These are phyloP conservation scores for Myopa tessellatipennis DNA, from an alignment of 2,888 invertebrate genomes.

Conservation along the genomic window DNA sequence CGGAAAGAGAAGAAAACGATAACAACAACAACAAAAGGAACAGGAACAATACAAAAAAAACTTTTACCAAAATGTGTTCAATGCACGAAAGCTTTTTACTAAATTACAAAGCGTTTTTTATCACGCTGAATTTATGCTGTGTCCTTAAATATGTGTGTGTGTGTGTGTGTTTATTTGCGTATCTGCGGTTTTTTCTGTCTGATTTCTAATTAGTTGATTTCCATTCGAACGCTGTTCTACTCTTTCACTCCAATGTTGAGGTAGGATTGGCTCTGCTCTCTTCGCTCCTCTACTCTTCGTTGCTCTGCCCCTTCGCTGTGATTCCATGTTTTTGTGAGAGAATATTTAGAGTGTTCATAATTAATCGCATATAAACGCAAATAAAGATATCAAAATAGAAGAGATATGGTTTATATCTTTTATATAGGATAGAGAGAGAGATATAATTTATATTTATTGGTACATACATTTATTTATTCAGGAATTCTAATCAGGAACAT, in stretches of 20 bases:
- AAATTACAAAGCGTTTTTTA: slow-evolving; percentile 15
- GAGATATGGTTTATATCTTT: too few relatives aligned
- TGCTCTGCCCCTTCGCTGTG: too few relatives aligned
- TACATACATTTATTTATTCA: too few relatives aligned
- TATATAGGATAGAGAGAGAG: too few relatives aligned
- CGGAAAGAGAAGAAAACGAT: not conserved
- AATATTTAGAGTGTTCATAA: too few relatives aligned
- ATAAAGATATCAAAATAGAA: too few relatives aligned
- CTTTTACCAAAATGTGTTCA: slow-evolving; percentile 6
- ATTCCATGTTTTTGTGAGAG: too few relatives aligned
- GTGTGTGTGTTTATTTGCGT: not conserved
- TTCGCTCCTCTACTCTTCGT: not conserved
- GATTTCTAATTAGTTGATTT: slow-evolving; percentile 13
- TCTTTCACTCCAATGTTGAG: not conserved
- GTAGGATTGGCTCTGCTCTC: not conserved
- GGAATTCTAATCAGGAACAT: too few relatives aligned
- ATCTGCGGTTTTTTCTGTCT: not conserved
- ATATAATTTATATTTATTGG: too few relatives aligned
- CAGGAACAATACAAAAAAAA: not conserved
- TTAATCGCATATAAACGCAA: too few relatives aligned
- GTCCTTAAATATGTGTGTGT: too few relatives aligned
- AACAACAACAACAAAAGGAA: not conserved
- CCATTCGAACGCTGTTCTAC: not conserved
- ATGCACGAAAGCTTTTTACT: slow-evolving; percentile 34
- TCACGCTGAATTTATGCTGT: not conserved